A percentile compares a stretch with the other conserved stretches of the same genome.
These are phyloP conservation scores for Chrosomus eos DNA, from an alignment of 2,797 vertebrate species.

Conservation along the genomic window DNA sequence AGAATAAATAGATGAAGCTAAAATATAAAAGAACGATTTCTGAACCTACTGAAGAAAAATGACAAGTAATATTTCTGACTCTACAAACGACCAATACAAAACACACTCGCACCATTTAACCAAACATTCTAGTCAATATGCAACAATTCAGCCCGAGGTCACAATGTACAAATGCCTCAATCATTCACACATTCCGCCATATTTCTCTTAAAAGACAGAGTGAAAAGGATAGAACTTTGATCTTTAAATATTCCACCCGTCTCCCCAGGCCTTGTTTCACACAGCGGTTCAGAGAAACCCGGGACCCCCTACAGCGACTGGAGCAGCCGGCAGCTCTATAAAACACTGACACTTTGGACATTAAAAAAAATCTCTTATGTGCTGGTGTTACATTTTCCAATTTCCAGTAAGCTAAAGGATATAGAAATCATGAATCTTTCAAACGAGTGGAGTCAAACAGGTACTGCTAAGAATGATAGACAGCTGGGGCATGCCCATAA, in stretches of 20 bases:
- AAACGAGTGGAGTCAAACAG: slow-evolving; percentile 71
- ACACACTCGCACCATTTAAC: background rate
- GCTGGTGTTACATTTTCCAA: slow-evolving; percentile 74
- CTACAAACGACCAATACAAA: background rate
- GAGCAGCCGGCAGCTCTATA: slow-evolving; percentile 55
- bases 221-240: slow-evolving; percentile 49
- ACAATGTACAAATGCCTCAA: background rate
- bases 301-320: slow-evolving; percentile 41
- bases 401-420: slow-evolving; percentile 73
- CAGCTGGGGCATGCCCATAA: slow-evolving; percentile 71
- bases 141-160: slow-evolving; percentile 9
- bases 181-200: slow-evolving; percentile 6
- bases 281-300: slow-evolving; percentile 46
- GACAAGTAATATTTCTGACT: background rate
- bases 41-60: background rate
- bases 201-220: slow-evolving; percentile 40
- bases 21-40: background rate
- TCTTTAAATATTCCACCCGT: slow-evolving; percentile 54
- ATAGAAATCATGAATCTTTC: slow-evolving; percentile 77
- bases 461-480: slow-evolving; percentile 45
- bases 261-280: slow-evolving; percentile 46
- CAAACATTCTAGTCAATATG: slow-evolving; percentile 5
- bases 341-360: slow-evolving; percentile 66
- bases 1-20: background rate
- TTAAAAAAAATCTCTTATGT: slow-evolving; percentile 63